Evolutionary conservation across 1,140 invertebrate species (phyloP), one percentile per base, ranked within the genome.

Genomic region (Eriocheir sinensis): DNA sequence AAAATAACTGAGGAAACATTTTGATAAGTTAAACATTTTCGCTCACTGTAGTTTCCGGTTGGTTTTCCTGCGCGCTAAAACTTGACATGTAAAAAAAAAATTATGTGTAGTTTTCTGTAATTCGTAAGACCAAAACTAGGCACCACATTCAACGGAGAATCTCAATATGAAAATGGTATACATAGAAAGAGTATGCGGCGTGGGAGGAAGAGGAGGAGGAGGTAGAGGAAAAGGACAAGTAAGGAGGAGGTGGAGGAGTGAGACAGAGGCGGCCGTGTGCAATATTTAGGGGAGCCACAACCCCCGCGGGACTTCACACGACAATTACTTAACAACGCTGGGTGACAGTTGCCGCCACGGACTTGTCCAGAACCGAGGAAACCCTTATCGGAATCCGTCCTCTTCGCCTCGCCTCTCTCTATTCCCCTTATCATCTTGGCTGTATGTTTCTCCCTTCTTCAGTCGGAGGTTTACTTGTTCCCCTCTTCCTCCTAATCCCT

Each of bases 271-370:
- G 34, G 38, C 27, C 36, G 34, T 81, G 93, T 86, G 72, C 60
- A 91, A 86, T 92, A 94, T 91, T 91, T 94, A 94, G 60, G 38
- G 17, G 32, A 34, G 89, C 30, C 27, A 21, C 4, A 30, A 41
- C 27, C 32, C 89, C 80, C 27, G 32, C 41, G 89, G 44, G 38
- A 48, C 48, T 41, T 94, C 93, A 94, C 21, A 79, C 80, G 93
- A 94, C 93, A 94, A 94, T 94, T 94, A 91, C 80, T 94, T 94
- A 94, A 92, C 80, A 94, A 94, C 93, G 36, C 93, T 34, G 89
- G 34, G 93, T 94, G 93, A 94, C 93, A 94, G 89, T 60, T 48
- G 30, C 32, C 27, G 30, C 8, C 80, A 85, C 93, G 41, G 53
- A 91, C 80, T 85, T 30, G 15, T 86, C 36, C 34, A 60, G 83